A percentile compares a stretch with the other conserved stretches of the same genome.
Conservation (phyloP, 2,888 invertebrate genomes). For the Drosophila crucigera region DNA sequence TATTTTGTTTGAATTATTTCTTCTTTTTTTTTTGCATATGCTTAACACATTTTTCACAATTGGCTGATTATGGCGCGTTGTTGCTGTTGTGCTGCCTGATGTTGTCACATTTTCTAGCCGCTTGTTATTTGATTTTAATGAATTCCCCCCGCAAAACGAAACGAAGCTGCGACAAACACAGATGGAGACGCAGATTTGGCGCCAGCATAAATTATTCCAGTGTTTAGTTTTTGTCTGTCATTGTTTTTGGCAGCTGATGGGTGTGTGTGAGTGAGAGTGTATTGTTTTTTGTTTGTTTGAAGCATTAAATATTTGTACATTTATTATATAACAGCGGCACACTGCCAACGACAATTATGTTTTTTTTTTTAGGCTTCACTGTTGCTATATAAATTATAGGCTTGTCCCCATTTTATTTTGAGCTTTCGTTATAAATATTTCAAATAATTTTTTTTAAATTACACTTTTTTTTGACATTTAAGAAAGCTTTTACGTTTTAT, state of each 20-base stretch:
- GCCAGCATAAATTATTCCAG: constrained; percentile 63
- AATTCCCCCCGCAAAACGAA: constrained; percentile 26
- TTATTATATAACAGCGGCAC: constrained; percentile 23
- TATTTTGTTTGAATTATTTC: constrained; percentile 1
- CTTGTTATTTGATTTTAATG: constrained; percentile 51
- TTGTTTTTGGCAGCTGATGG: constrained; percentile 25
- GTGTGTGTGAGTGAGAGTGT: constrained; percentile 6
- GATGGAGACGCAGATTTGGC: constrained; percentile 49
- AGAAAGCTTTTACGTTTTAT: background rate
- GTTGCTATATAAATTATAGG: background rate
- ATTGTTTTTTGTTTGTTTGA: constrained; percentile 4
- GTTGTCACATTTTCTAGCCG: constrained; percentile 40
- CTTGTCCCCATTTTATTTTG: background rate
- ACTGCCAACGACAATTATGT: constrained; percentile 10
- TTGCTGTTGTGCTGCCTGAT: constrained; percentile 28
- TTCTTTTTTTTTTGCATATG: constrained; percentile 57
- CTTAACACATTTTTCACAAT: constrained; percentile 73
- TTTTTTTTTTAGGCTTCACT: background rate
- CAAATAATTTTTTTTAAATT: no score
- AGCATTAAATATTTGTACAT: constrained; percentile 15
- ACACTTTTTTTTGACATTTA: background rate
- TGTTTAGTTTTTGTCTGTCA: constrained; percentile 44
- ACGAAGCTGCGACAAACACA: constrained; percentile 17
- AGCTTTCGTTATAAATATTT: background rate
- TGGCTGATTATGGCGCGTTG: constrained; percentile 42